A percentile compares a stretch with the other conserved stretches of the same genome.
phyloP scores from a whole-genome alignment of 2,113 vertebrate species.

The Myxocyprinus asiaticus region DNA sequence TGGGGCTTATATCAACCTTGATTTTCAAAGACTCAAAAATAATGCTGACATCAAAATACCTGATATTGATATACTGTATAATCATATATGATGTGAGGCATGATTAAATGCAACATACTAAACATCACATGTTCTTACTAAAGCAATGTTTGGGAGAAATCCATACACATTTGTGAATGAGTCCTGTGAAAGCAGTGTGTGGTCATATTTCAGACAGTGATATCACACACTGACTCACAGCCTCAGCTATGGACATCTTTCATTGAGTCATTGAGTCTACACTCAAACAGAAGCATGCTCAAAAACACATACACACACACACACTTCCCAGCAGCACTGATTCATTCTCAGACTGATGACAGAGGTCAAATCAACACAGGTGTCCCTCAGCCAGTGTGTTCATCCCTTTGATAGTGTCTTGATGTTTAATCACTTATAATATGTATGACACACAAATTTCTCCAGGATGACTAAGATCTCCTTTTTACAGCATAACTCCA shows the following conservation, averaged over 20 bases:
- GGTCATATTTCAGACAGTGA: slow-evolving; percentile 56
- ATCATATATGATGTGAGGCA: too few relatives aligned
- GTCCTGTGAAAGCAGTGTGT: slow-evolving; percentile 37
- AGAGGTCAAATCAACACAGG: slow-evolving; percentile 29
- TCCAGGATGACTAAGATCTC: neutral
- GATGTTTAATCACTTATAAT: slow-evolving; percentile 10
- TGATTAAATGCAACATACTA: slow-evolving; percentile 1
- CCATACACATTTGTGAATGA: slow-evolving; percentile 15
- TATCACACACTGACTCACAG: slow-evolving; percentile 54
- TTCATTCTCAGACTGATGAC: slow-evolving; percentile 35
- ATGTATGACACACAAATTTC: neutral
- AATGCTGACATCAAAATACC: too few relatives aligned
- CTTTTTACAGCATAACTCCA: neutral
- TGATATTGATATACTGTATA: too few relatives aligned
- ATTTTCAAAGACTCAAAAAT: too few relatives aligned
- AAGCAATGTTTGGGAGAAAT: too few relatives aligned
- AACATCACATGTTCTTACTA: neutral
- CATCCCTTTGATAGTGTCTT: slow-evolving; percentile 5
- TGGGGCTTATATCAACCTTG: too few relatives aligned
- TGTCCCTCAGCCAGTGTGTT: slow-evolving; percentile 29
- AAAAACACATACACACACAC: neutral
- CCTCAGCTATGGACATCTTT: slow-evolving; percentile 48
- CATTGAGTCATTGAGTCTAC: slow-evolving; percentile 3
- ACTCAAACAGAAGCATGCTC: neutral
- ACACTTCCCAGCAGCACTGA: slow-evolving; percentile 49